phyloP scores from a whole-genome alignment of 2,888 invertebrate species.

The Lasioglossum morio region DNA sequence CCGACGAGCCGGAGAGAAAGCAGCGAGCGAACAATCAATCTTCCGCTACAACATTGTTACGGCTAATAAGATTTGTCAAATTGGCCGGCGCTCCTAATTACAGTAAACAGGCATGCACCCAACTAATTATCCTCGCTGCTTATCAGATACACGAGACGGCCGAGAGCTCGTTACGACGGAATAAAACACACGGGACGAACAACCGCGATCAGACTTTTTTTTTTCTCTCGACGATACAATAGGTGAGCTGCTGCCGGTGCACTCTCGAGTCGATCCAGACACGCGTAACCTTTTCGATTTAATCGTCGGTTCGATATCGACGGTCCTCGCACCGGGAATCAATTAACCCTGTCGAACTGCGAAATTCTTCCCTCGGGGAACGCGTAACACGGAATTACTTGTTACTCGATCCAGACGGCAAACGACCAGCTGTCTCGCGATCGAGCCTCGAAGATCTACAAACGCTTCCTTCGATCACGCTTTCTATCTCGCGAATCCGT shows the following conservation, averaged over 20 bases:
- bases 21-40: constrained; percentile 9
- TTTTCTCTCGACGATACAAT: constrained; percentile 30
- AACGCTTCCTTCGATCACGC: background rate
- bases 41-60: constrained; percentile 7
- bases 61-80: constrained; percentile 29
- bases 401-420: background rate
- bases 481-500: constrained; percentile 47
- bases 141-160: constrained; percentile 20
- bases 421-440: background rate
- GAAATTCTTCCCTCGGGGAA: background rate
- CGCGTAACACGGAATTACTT: background rate
- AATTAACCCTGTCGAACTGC: constrained; percentile 19
- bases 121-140: constrained; percentile 28
- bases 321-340: constrained; percentile 13
- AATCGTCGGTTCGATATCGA: constrained; percentile 11
- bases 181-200: constrained; percentile 6
- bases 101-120: background rate
- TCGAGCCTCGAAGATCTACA: constrained; percentile 10
- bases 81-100: constrained; percentile 26
- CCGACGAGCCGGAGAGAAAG: constrained; percentile 10
- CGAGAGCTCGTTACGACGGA: constrained; percentile 8
- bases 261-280: background rate
- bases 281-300: constrained; percentile 28
- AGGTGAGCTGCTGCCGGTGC: background rate
- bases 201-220: constrained; percentile 1